A percentile compares a stretch with the other conserved stretches of the same genome.
phyloP scores from a whole-genome alignment of 1,140 invertebrate genomes.

The Pogonomyrmex barbatus region DNA sequence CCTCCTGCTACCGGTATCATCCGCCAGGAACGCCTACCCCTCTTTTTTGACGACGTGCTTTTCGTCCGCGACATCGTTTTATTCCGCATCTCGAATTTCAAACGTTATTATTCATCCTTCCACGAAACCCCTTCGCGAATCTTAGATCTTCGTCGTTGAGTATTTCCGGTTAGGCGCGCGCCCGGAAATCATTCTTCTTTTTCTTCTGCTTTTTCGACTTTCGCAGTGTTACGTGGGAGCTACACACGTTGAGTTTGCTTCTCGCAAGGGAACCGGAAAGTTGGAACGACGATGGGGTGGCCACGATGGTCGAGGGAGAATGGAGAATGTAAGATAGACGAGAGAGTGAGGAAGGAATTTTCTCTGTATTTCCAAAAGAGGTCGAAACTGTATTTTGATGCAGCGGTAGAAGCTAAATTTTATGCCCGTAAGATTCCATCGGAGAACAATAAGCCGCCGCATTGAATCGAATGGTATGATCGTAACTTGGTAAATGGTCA shows the following conservation, averaged over 20 bases:
- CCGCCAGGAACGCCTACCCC: slow-evolving; percentile 25
- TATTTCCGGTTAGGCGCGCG: slow-evolving; percentile 78
- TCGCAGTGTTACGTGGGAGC: slow-evolving; percentile 62
- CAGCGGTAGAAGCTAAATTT: slow-evolving; percentile 55
- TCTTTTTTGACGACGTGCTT: slow-evolving; percentile 56
- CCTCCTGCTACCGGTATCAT: neutral
- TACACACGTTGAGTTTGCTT: slow-evolving; percentile 69
- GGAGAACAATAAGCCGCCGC: slow-evolving; percentile 32
- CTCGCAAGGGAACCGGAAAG: slow-evolving; percentile 23
- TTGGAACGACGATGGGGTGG: slow-evolving; percentile 13
- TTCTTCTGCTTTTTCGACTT: slow-evolving; percentile 64
- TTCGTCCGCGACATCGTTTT: slow-evolving; percentile 81
- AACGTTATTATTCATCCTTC: slow-evolving; percentile 85
- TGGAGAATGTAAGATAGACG: slow-evolving; percentile 19
- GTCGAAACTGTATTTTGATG: slow-evolving; percentile 72
- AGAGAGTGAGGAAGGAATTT: slow-evolving; percentile 56
- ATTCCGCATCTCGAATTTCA: slow-evolving; percentile 84
- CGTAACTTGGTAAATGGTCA: slow-evolving; percentile 41
- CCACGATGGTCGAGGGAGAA: slow-evolving; percentile 30
- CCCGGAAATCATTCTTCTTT: slow-evolving; percentile 76
- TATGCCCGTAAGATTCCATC: slow-evolving; percentile 45
- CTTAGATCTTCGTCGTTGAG: slow-evolving; percentile 78
- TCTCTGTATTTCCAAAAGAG: slow-evolving; percentile 65
- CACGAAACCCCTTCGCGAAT: slow-evolving; percentile 80
- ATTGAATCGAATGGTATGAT: slow-evolving; percentile 39